Conservation (phyloP, 2,113 vertebrate species). For the Phyllostomus discolor region DNA sequence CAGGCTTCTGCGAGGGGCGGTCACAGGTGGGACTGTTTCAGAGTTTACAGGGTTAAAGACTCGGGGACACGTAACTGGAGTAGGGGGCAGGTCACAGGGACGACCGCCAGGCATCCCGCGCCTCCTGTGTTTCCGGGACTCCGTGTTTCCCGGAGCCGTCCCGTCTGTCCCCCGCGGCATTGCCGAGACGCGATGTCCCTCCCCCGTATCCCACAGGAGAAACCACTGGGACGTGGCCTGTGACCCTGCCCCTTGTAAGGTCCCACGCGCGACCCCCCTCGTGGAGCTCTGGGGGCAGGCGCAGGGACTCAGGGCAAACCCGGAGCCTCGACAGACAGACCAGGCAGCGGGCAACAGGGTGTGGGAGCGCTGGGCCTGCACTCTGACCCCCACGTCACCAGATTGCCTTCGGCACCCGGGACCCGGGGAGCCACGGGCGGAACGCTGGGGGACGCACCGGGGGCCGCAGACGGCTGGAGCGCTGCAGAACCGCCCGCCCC, state of each 20-base stretch:
- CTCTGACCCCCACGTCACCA: background rate
- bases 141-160: background rate
- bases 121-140: background rate
- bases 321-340: background rate
- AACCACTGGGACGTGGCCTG: too few species aligned
- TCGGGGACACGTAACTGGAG: background rate
- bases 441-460: background rate
- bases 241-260: background rate
- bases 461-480: background rate
- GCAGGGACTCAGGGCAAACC: background rate
- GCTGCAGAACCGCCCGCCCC: rapidly evolving
- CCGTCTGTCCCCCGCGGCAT: too few species aligned
- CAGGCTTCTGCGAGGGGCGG: background rate
- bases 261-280: background rate
- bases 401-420: background rate
- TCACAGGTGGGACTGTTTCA: background rate
- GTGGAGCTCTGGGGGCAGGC: background rate
- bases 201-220: too few species aligned
- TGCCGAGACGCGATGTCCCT: too few species aligned
- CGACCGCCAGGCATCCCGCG: background rate
- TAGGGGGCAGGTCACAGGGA: background rate
- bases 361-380: background rate
- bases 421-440: background rate
- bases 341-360: background rate
- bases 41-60: background rate